Conservation (phyloP, 2,113 vertebrate species). For the Leptosomus discolor region DNA sequence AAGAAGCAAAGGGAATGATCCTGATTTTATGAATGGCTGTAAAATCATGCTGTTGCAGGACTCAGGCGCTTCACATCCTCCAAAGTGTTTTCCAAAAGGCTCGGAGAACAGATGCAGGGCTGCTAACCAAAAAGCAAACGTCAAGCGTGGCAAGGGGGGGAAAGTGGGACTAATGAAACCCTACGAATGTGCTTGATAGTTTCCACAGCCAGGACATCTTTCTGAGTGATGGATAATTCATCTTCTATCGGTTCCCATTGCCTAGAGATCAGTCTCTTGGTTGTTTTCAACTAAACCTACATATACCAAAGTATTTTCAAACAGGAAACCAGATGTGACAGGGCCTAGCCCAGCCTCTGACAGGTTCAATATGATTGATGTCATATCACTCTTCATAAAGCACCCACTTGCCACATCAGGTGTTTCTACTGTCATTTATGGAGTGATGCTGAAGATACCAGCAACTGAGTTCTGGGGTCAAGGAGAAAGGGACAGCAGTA, state of each 20-base stretch:
- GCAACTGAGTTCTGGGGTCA: slow-evolving; percentile 56
- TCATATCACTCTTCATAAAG: slow-evolving; percentile 73
- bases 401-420: slow-evolving; percentile 66
- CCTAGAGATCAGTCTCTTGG: slow-evolving; percentile 69
- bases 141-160: not conserved
- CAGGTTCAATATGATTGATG: slow-evolving; percentile 87
- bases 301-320: slow-evolving; percentile 73
- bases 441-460: slow-evolving; percentile 19
- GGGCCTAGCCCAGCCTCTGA: slow-evolving; percentile 70
- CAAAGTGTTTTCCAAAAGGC: slow-evolving; percentile 22
- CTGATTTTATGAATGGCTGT: not conserved
- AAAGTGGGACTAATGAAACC: slow-evolving; percentile 61
- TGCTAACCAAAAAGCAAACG: slow-evolving; percentile 54
- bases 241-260: slow-evolving; percentile 73
- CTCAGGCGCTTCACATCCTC: not conserved
- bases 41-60: not conserved
- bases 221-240: slow-evolving; percentile 79
- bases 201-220: slow-evolving; percentile 61
- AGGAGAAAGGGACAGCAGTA: slow-evolving; percentile 44
- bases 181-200: slow-evolving; percentile 53
- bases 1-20: slow-evolving; percentile 1
- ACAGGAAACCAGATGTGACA: slow-evolving; percentile 80
- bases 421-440: slow-evolving; percentile 60
- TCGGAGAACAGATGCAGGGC: slow-evolving; percentile 53
- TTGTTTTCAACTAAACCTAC: slow-evolving; percentile 75